phyloP scores from a whole-genome alignment of 1,140 invertebrate species.

The Philopotamus ludificatus region DNA sequence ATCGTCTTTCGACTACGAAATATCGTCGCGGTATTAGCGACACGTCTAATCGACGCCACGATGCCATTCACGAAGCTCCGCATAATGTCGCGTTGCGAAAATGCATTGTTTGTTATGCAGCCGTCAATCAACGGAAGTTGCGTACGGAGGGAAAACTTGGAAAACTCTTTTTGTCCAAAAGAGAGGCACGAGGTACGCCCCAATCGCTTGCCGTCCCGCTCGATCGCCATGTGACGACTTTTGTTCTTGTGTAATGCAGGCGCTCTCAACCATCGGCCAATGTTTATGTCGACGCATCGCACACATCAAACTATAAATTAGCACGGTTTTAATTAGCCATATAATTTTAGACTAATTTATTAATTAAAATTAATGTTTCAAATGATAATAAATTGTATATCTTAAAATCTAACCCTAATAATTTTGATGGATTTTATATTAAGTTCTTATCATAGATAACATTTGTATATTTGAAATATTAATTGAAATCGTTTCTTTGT shows the following conservation, averaged over 20 bases:
- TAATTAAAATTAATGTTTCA: no score
- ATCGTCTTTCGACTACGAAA: not conserved
- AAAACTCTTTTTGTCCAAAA: constrained; percentile 16
- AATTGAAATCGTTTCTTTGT: no score
- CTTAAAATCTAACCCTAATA: no score
- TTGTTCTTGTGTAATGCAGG: constrained; percentile 31
- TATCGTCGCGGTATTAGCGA: not conserved
- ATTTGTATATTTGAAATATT: no score
- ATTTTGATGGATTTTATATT: no score
- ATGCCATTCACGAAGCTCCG: not conserved
- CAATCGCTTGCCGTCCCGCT: constrained; percentile 33
- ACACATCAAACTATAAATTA: no score
- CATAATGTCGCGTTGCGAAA: constrained; percentile 1
- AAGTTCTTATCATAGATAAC: no score
- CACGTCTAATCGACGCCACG: not conserved
- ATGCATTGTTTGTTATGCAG: not conserved
- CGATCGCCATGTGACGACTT: constrained; percentile 37
- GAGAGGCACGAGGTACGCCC: constrained; percentile 32
- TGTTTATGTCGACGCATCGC: no score
- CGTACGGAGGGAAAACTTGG: constrained; percentile 9
- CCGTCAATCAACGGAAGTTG: not conserved
- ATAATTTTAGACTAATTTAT: no score
- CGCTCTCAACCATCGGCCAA: not conserved
- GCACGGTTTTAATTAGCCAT: no score
- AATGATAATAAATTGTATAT: no score